Evolutionary conservation across 2,113 vertebrate species (phyloP).

Genomic region (Apodemus sylvaticus): DNA sequence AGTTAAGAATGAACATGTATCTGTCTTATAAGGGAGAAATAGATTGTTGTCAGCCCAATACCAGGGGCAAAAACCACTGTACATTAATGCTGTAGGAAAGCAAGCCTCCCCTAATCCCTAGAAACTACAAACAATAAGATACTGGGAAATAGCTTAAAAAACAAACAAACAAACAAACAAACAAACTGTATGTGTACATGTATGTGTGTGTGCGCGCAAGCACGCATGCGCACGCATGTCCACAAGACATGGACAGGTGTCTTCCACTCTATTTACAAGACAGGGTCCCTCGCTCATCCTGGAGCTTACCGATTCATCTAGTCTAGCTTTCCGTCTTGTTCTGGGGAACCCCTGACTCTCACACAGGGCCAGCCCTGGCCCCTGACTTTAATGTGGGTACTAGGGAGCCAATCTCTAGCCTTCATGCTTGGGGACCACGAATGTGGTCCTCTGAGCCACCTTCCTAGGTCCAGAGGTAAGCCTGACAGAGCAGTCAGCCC

Average conservation of each 20-base stretch:
- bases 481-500: background rate
- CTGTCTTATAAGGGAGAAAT: background rate
- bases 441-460: background rate
- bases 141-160: background rate
- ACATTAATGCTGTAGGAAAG: background rate
- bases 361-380: background rate
- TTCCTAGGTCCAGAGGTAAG: background rate
- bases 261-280: background rate
- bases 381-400: background rate
- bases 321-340: background rate
- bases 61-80: background rate
- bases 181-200: background rate
- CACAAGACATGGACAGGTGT: background rate
- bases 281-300: no score
- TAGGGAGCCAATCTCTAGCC: background rate
- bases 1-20: background rate
- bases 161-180: no score
- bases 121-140: background rate
- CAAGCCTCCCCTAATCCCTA: background rate
- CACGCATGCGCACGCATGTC: no score
- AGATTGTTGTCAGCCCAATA: background rate
- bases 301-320: background rate
- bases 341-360: background rate
- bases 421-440: no score
- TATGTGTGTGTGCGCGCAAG: background rate